Percentiles rank a stretch among this genome's conserved stretches.
phyloP scores from a whole-genome alignment of 2,888 invertebrate genomes.

The Steinernema carpocapsae region DNA sequence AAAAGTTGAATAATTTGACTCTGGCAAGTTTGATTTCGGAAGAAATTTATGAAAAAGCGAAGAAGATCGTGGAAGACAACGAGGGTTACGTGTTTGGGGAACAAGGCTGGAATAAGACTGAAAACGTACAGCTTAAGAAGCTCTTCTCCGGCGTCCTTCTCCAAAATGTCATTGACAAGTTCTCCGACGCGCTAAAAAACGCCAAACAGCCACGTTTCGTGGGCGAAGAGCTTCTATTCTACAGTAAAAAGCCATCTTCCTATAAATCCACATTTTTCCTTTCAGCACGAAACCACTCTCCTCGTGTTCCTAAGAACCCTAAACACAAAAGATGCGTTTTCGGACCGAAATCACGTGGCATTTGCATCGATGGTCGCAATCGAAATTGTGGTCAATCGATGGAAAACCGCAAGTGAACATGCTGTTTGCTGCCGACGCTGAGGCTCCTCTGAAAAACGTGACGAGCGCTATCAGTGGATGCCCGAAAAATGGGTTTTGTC shows the following conservation, averaged over 20 bases:
- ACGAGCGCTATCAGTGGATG: conserved; percentile 10
- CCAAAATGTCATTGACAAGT: conserved; percentile 16
- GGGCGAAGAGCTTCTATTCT: no score
- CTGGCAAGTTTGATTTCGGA: neutral
- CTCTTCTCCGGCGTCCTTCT: conserved; percentile 15
- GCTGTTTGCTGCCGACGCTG: neutral
- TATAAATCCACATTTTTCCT: neutral
- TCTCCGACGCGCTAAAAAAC: neutral
- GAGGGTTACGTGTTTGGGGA: neutral
- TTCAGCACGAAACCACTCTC: conserved; percentile 39
- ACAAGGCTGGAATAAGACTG: neutral
- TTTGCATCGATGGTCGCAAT: neutral
- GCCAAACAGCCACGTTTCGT: no score
- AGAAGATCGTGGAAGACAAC: neutral
- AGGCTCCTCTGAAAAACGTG: neutral
- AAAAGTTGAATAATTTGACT: neutral
- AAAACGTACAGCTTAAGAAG: conserved; percentile 25
- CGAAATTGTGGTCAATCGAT: neutral
- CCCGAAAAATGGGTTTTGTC: neutral
- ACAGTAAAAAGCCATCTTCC: no score
- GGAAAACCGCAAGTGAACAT: neutral
- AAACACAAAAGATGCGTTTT: conserved; percentile 28
- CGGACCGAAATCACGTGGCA: neutral
- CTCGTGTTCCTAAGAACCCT: conserved; percentile 24
- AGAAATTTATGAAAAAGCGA: neutral